phyloP scores from a whole-genome alignment of 2,888 invertebrate genomes.

The Alloplasta piceator region DNA sequence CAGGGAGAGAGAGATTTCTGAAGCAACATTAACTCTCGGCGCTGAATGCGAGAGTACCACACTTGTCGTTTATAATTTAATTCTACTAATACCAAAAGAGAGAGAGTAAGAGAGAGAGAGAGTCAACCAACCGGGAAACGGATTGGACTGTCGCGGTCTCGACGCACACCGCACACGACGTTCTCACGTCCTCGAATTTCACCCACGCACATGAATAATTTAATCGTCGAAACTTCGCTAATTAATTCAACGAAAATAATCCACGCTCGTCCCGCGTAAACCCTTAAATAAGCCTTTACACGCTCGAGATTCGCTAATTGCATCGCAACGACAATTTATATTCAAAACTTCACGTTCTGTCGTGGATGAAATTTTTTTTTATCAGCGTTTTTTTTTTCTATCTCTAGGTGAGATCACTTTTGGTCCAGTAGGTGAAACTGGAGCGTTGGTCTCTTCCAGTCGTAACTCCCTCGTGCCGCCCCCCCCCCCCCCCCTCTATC shows the following conservation, averaged over 20 bases:
- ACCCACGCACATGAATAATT: slow-evolving; percentile 61
- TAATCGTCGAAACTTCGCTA: slow-evolving; percentile 60
- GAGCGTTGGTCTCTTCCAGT: slow-evolving; percentile 38
- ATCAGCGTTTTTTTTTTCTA: not conserved
- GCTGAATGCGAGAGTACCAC: slow-evolving; percentile 19
- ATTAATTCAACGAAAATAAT: slow-evolving; percentile 60
- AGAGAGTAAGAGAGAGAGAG: not conserved
- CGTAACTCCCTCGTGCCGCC: slow-evolving; percentile 36
- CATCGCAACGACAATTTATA: too few relatives aligned
- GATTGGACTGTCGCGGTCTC: slow-evolving; percentile 28
- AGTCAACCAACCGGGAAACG: slow-evolving; percentile 26
- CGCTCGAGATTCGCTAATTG: too few relatives aligned
- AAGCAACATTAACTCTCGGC: slow-evolving; percentile 39
- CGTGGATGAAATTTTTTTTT: not conserved
- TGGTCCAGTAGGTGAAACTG: slow-evolving; percentile 12
- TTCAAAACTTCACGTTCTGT: too few relatives aligned
- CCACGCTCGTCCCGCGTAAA: too few relatives aligned
- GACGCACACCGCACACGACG: slow-evolving; percentile 50
- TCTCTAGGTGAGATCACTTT: slow-evolving; percentile 6
- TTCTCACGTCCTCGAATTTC: slow-evolving; percentile 56
- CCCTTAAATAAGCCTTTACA: too few relatives aligned
- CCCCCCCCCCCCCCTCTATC: not conserved
- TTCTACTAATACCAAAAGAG: slow-evolving; percentile 59
- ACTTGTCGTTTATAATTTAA: slow-evolving; percentile 63
- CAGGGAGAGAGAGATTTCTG: slow-evolving; percentile 10